A percentile compares a stretch with the other conserved stretches of the same genome.
phyloP scores from a whole-genome alignment of 2,113 vertebrate genomes.

The Orientallactaga bullata region DNA sequence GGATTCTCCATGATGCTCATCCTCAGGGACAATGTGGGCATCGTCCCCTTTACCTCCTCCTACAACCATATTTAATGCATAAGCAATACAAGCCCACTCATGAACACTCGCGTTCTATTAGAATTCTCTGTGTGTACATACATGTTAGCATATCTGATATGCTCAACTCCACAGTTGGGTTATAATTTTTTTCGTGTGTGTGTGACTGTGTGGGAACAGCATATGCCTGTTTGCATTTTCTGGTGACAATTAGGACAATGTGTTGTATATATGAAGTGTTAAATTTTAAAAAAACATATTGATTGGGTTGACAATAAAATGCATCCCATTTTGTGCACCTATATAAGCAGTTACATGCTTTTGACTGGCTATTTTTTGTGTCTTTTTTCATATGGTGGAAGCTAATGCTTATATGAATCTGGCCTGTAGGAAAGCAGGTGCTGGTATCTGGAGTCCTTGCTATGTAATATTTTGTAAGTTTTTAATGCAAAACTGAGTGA shows the following conservation, averaged over 20 bases:
- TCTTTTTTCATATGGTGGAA: not conserved
- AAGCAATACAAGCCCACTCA: not conserved
- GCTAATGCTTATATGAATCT: not conserved
- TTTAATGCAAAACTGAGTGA: constrained; percentile 6
- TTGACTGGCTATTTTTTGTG: not conserved
- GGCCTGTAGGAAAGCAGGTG: not conserved
- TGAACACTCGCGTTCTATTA: not conserved
- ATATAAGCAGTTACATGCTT: not conserved
- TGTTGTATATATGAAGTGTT: not conserved
- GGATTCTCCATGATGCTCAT: not conserved
- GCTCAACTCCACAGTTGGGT: not conserved
- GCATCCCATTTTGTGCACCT: not conserved
- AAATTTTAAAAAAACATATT: not conserved
- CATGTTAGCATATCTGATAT: not conserved
- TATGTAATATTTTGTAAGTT: constrained; percentile 7
- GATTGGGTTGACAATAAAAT: not conserved
- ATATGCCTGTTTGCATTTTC: not conserved
- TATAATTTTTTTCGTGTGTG: not conserved
- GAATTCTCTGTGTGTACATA: not conserved
- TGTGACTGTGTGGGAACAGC: not conserved
- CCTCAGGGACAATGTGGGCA: not conserved
- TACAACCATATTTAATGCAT: not conserved
- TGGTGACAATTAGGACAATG: not conserved
- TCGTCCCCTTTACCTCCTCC: not conserved
- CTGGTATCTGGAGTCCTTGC: not conserved